Base-by-base conservation (phyloP, 2,888 invertebrate genomes). In the Drosophila quasianomalipes region DNA sequence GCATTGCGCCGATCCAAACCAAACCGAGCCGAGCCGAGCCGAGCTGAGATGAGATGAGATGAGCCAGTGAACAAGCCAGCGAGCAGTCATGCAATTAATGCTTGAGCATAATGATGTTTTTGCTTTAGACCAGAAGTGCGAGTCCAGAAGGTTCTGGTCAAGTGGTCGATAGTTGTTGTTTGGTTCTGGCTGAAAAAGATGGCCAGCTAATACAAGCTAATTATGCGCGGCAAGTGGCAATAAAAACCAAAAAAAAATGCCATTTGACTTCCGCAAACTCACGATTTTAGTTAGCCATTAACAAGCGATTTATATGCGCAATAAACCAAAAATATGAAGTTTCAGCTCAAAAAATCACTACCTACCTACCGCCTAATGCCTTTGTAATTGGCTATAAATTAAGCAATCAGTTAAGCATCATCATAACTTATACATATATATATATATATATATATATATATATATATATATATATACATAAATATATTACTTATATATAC, bases 301-400 rank as follows among this genome's bases (percentile, higher is more conserved):
- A 79, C 65, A 79, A 78, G 65, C 76, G 76, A 87, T 84, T 88
- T 80, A 78, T 85, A 80, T 89, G 90, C 82, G 88, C 86, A 90
- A 90, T 87, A 83, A 88, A 73, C 79, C 73, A 76, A 88, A 81
- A 63, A 63, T 65, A 49, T 71, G 73, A 79, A 74, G 67, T 74
- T 72, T 70, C 73, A 59, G 22, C 72, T 55, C 57, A 59, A 33
- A 31, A 26, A 57, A 37, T 39, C 39, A 57, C 39, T 57, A 49
- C 52, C 59, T 64, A 68, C 89, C 30, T 16, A 39, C 16, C 6
- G 44, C 58, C 44, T 87, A 87, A 87, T 87, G 87, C 87, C 66
- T 90, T 87, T 87, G 85, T 87, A 87, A 87, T 87, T 87, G 87
- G 90, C 80, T 79, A 83, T 85, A 79, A 90, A 89, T 89, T 85